phyloP scores from a whole-genome alignment of 2,888 invertebrate genomes.

The Trichogramma evanescens region DNA sequence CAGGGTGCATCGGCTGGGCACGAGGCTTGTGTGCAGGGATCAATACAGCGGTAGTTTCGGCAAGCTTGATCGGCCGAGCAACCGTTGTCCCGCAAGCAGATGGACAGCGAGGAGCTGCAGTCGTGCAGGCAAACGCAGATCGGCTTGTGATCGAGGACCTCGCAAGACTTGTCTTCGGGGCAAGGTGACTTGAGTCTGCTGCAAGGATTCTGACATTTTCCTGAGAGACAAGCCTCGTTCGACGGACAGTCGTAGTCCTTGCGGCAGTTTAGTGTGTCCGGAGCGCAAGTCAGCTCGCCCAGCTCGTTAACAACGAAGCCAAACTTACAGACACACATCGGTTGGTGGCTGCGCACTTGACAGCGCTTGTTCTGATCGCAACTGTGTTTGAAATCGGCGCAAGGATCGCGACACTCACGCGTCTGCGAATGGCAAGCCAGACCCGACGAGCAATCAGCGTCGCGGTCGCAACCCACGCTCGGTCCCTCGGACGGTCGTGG shows the following conservation, averaged over 20 bases:
- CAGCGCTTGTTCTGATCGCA: conserved; percentile 81
- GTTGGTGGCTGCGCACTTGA: conserved; percentile 76
- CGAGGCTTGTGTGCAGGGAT: conserved; percentile 79
- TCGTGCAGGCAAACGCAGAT: conserved; percentile 81
- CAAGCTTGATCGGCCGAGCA: conserved; percentile 81
- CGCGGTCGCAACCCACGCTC: conserved; percentile 57
- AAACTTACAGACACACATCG: conserved; percentile 82
- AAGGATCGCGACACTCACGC: conserved; percentile 75
- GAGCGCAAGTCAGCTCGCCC: conserved; percentile 81
- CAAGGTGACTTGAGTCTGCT: conserved; percentile 57
- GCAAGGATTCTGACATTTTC: conserved; percentile 83
- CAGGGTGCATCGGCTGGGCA: conserved; percentile 82
- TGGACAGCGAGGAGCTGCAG: conserved; percentile 78
- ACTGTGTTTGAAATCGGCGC: conserved; percentile 59
- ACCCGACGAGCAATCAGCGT: conserved; percentile 67
- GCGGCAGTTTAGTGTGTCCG: conserved; percentile 72
- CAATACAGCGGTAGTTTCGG: conserved; percentile 81
- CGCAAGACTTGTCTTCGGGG: conserved; percentile 76
- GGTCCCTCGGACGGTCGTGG: conserved; percentile 55
- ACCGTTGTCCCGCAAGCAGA: conserved; percentile 83
- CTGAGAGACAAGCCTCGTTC: conserved; percentile 75
- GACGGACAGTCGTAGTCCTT: conserved; percentile 78
- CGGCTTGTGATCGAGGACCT: conserved; percentile 79
- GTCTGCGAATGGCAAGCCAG: conserved; percentile 65
- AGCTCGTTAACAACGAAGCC: conserved; percentile 82